Base-by-base conservation (phyloP, 1,140 invertebrate species). In the Scaptodrosophila lebanonensis region DNA sequence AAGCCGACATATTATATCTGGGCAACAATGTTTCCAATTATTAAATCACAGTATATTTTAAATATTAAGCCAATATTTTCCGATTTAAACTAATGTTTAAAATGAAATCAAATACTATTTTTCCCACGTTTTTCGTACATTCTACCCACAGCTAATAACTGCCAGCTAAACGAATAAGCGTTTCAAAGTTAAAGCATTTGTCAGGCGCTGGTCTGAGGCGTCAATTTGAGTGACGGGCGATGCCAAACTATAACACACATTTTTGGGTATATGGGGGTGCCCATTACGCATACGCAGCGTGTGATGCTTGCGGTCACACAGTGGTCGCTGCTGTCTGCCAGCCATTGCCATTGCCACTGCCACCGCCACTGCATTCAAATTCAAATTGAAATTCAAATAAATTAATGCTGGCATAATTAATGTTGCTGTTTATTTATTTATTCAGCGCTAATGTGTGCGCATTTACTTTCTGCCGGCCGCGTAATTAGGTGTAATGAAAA, bases 401-500 rank as follows among this genome's bases (percentile, higher is more conserved):
- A 47, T 47, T 64, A 60, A 49, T 59, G 43, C 40, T 30, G 17
- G 11, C 20, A 45, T 58, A 51, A 63, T 58, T 63, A 63, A 63
- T 58, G 54, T 45, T 32, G 6, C 25, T 47, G 40, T 52, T 59
- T 64, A 67, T 67, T 67, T 67, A 58, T 66, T 66, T 64, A 45
- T 59, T 18, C 44, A 11, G 16, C 29, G 43, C 54, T 66, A 63
- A 66, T 66, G 64, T 59, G 52, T 17, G 20, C 42, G 43, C 44
- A 32, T 35, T 17, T 15, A 18, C 42, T 12, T 27, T 6, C 25
- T 33, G 25, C 22, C 7, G 3, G 12, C 13, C 13, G 5, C 52
- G 48, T 52, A 67, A 67, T 67, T 67, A 64, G 64, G 42, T 53
- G 27, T 67, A 64, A 67, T 67, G 64, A 67, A 67, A 59, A 64